Evolutionary conservation across 2,797 vertebrate species (phyloP).

Genomic region (Leucoraja ocellata): DNA sequence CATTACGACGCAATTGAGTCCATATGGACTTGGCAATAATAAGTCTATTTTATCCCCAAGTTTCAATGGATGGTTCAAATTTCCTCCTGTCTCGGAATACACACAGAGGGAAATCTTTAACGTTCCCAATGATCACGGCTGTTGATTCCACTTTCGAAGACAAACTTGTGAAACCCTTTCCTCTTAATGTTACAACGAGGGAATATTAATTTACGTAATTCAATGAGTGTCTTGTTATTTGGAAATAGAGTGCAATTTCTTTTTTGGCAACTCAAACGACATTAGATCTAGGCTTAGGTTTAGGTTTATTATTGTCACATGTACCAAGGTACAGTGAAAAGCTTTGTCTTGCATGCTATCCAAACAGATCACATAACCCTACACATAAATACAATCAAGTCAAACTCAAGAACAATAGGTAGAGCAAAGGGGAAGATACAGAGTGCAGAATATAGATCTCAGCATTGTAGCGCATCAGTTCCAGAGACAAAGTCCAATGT

Average conservation of each 20-base stretch:
- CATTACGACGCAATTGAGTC: conserved; percentile 70
- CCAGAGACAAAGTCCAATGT: too few species aligned
- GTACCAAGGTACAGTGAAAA: too few species aligned
- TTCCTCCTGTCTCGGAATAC: conserved; percentile 16
- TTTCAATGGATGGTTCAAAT: conserved; percentile 29
- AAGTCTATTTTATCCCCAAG: conserved; percentile 52
- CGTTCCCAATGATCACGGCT: background rate
- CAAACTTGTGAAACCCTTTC: background rate
- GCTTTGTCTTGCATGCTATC: too few species aligned
- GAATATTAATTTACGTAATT: background rate
- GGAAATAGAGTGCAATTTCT: background rate
- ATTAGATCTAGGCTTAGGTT: too few species aligned
- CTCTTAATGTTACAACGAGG: background rate
- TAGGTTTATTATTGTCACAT: too few species aligned
- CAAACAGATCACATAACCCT: too few species aligned
- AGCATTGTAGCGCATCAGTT: too few species aligned
- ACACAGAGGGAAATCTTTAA: conserved; percentile 15
- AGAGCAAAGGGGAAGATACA: too few species aligned
- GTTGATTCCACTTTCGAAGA: conserved; percentile 21
- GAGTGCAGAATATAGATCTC: too few species aligned
- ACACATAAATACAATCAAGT: too few species aligned
- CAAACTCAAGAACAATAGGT: too few species aligned
- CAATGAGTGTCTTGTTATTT: background rate
- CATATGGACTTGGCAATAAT: conserved; percentile 69
- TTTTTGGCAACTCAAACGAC: background rate